These are phyloP conservation scores for Apteryx mantelli DNA, from an alignment of 2,113 vertebrate genomes.

Conservation along the genomic window DNA sequence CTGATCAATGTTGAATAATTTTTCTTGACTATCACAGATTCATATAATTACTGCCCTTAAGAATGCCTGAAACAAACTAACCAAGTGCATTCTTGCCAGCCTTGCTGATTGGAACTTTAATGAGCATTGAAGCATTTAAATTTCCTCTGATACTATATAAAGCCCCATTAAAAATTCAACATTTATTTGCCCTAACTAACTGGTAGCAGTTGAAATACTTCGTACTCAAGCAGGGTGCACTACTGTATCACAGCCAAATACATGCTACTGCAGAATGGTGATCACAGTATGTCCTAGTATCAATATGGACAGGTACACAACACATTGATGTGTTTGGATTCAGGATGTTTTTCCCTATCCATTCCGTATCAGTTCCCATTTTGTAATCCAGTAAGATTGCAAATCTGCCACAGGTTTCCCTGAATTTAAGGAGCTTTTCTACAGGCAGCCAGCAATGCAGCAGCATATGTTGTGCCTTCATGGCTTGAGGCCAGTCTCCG, in stretches of 20 bases:
- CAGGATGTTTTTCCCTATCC: neutral
- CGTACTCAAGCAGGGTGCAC: neutral
- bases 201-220: slow-evolving; percentile 27
- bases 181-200: slow-evolving; percentile 30
- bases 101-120: neutral
- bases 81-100: slow-evolving; percentile 10
- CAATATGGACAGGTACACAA: neutral
- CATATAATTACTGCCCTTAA: slow-evolving; percentile 42
- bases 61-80: slow-evolving; percentile 31
- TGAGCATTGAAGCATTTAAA: slow-evolving; percentile 32
- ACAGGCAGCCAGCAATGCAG: neutral
- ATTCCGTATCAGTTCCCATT: neutral
- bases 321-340: neutral
- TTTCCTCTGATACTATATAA: slow-evolving; percentile 18
- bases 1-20: slow-evolving; percentile 45
- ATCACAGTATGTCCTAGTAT: neutral
- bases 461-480: neutral
- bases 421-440: neutral
- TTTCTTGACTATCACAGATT: slow-evolving; percentile 30
- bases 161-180: slow-evolving; percentile 16
- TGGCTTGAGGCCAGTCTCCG: slow-evolving; percentile 13
- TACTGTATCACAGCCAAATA: neutral
- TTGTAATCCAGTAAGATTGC: neutral
- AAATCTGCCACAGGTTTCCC: slow-evolving; percentile 5
- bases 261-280: neutral